phyloP scores from a whole-genome alignment of 2,888 invertebrate genomes.

The Helobdella robusta region DNA sequence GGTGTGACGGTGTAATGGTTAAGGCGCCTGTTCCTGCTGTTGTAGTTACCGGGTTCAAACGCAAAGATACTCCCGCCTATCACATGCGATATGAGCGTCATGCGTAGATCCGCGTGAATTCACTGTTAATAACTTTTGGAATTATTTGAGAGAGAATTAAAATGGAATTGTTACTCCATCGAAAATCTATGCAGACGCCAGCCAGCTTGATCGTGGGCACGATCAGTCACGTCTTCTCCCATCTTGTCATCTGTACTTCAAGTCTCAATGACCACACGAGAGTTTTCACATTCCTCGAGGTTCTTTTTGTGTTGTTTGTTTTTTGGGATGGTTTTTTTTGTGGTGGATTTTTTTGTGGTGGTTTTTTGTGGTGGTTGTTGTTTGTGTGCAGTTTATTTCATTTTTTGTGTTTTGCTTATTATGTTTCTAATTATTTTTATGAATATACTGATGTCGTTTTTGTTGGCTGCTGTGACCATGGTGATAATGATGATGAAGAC shows the following conservation, averaged over 20 bases:
- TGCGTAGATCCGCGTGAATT: not conserved
- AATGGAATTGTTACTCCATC: not conserved
- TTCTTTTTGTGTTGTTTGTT: slow-evolving; percentile 30
- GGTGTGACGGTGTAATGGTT: no score
- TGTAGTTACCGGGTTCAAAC: no score
- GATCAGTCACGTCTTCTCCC: slow-evolving; percentile 48
- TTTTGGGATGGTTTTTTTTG: not conserved
- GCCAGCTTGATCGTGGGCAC: slow-evolving; percentile 44
- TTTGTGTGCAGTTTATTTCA: not conserved
- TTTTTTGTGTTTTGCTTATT: not conserved
- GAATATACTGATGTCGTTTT: not conserved
- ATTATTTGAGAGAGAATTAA: not conserved
- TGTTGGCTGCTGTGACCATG: no score
- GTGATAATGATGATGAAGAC: not conserved
- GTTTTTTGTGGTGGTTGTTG: not conserved
- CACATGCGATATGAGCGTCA: no score
- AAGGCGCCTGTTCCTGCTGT: no score
- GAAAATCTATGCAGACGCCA: slow-evolving; percentile 41
- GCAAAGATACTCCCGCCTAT: no score
- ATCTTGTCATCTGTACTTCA: slow-evolving; percentile 40
- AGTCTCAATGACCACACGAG: slow-evolving; percentile 39
- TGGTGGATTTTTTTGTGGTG: no score
- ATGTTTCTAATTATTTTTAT: not conserved
- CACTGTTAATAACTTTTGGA: not conserved
- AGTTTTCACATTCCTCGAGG: slow-evolving; percentile 44